Evolutionary conservation across 2,797 vertebrate genomes (phyloP), one percentile per base, ranked within the genome.

Genomic region (Antrozous pallidus): DNA sequence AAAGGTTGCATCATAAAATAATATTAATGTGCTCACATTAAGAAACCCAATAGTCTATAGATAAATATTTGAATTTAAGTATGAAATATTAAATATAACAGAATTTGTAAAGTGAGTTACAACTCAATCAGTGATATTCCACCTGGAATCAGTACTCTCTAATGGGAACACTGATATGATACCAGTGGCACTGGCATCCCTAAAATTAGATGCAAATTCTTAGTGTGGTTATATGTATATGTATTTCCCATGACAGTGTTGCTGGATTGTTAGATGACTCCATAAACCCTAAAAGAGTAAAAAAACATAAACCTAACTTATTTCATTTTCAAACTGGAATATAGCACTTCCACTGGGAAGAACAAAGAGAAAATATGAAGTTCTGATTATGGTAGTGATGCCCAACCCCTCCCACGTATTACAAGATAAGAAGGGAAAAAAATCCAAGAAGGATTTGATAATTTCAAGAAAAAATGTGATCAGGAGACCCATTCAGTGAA

Each of bases 401-500:
- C 47, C 45, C 31, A 77, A 10, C 51, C 16, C 67, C 24, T 84
- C 71, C 63, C 61, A 92, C 3, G 1, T 5, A 87, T 90, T 49
- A 73, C 22, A 86, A 5, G 6, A 73, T 18, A 84, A 5, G 6
- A 8, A 73, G 82, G 22, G 84, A 67, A 73, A 63, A 75, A 47
- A 49, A 5, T 92, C 61, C 36, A 86, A 91, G 70, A 91, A 91
- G 33, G 31, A 91, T 93, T 91, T 73, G 54, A 73, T 91, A 88
- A 94, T 79, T 96, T 97, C 82, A 94, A 94, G 56, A 69, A 96
- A 94, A 91, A 94, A 96, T 5, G 63, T 88, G 17, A 47, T 89
- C n/a, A 91, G 49, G 45, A 96, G 91, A 95, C 58, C 73, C 26
- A 78, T 14, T 96, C 93, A 96, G 77, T 96, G 86, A 96, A 86